Evolutionary conservation across 1,140 invertebrate genomes (phyloP), one percentile per base, ranked within the genome.

Genomic region (Thalassaphorura encarpata): DNA sequence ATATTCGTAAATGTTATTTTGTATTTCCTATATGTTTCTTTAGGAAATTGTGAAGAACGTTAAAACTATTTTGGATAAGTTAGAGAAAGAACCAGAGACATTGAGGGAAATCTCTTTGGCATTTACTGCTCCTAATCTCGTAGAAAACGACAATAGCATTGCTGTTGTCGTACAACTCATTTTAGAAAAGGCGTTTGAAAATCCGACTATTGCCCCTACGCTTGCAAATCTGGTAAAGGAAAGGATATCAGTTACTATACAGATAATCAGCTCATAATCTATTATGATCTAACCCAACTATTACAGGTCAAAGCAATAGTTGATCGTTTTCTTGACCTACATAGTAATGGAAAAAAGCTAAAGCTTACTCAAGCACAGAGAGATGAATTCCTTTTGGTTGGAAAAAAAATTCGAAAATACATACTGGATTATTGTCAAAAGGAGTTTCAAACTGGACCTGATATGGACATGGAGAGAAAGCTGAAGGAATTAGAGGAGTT

Each of bases 1-100:
- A 27, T 13, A 19, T 13, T 36, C 8, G 18, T 49, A 13, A 23
- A 45, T 21, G 21, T 24, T 53, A 29, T 49, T 52, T 8, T 42
- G 46, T 28, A 42, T n/a, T 23, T 60, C 49, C 19, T 50, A 13
- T 15, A 41, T 46, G n/a, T n/a, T 15, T 19, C 26, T 13, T 43
- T 70, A 85, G 75, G 81, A 83, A 24, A 70, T 96, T 49, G 83
- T 87, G 62, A 89, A 86, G 66, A 83, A 78, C 63, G 85, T 95
- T 48, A 78, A 89, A 55, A 85, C 87, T 68, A 87, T 96, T 47
- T 72, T 97, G 3, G 97, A 97, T 71, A 97, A 96, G 71, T 73
- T 97, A n/a, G n/a, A n/a, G n/a, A n/a, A n/a, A 28, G 97, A 92
- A 0, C 93, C 92, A 0, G 85, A 96, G 69, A 94, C 94, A 68